A percentile compares a stretch with the other conserved stretches of the same genome.
These are phyloP conservation scores for Ceryle rudis DNA, from an alignment of 2,797 vertebrate genomes.

Conservation along the genomic window DNA sequence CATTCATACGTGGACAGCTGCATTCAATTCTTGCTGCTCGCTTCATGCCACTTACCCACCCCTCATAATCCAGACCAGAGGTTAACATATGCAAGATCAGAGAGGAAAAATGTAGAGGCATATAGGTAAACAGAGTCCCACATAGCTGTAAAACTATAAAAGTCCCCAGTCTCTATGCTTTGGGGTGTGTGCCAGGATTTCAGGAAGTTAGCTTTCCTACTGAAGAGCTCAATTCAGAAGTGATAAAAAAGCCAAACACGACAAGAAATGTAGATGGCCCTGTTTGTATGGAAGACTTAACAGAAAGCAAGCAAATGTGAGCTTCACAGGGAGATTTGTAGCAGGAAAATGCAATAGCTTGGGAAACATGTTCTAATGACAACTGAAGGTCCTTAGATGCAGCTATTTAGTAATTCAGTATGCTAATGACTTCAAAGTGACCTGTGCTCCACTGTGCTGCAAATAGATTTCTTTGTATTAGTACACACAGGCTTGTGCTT, in stretches of 20 bases:
- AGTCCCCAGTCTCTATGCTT: neutral
- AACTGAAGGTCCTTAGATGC: neutral
- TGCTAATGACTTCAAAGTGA: constrained; percentile 61
- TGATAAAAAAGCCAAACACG: neutral
- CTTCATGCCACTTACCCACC: constrained; percentile 65
- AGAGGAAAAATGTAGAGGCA: neutral
- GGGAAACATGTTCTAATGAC: neutral
- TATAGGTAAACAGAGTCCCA: neutral
- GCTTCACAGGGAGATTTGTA: neutral
- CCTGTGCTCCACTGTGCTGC: constrained; percentile 41
- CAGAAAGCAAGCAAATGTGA: neutral
- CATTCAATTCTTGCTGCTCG: constrained; percentile 55
- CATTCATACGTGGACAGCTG: constrained; percentile 53
- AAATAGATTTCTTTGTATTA: constrained; percentile 60
- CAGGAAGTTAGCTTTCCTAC: neutral
- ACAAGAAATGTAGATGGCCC: neutral
- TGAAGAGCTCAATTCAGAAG: neutral
- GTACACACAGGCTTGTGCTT: constrained; percentile 44
- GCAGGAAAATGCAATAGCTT: neutral
- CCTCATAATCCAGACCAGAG: constrained; percentile 57
- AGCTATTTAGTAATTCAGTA: constrained; percentile 26
- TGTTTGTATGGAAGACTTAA: neutral
- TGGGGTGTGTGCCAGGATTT: neutral
- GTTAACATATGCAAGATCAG: constrained; percentile 18
- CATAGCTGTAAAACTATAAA: neutral